phyloP scores from a whole-genome alignment of 2,797 vertebrate genomes.

The Siniperca undulata region DNA sequence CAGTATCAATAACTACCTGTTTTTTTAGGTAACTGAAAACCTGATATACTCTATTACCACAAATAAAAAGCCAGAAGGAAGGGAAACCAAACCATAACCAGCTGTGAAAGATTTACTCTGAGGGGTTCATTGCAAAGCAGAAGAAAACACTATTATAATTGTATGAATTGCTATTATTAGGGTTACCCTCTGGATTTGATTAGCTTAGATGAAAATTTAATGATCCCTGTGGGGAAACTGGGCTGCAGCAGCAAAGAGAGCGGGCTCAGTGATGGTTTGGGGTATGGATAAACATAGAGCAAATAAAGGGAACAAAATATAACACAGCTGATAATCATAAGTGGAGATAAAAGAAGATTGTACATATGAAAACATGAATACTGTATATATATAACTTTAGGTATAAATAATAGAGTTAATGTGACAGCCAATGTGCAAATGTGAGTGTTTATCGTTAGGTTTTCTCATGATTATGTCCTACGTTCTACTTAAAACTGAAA shows the following conservation, averaged over 20 bases:
- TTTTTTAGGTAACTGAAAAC: background rate
- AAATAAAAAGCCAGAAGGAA: conserved; percentile 22
- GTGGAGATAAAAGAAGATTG: conserved; percentile 2
- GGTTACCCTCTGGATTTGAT: conserved; percentile 50
- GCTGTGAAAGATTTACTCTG: background rate
- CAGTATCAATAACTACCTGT: background rate
- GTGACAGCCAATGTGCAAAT: background rate
- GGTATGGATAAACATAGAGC: conserved; percentile 7
- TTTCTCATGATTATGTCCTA: background rate
- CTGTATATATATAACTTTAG: background rate
- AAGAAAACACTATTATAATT: conserved; percentile 54
- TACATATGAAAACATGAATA: background rate
- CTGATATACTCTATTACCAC: background rate
- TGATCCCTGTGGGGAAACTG: conserved; percentile 47
- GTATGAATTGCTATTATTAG: conserved; percentile 63
- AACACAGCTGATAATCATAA: conserved; percentile 5
- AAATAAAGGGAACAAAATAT: conserved; percentile 29
- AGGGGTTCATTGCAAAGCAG: conserved; percentile 14
- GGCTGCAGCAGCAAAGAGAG: conserved; percentile 23
- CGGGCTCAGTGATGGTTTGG: conserved; percentile 11
- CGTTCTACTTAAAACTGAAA: background rate
- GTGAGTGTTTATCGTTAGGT: background rate
- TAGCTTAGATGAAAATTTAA: conserved; percentile 68
- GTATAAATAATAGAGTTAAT: background rate
- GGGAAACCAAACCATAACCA: conserved; percentile 2